Conservation (phyloP, 2,797 vertebrate species). For the Sibirionetta formosa region DNA sequence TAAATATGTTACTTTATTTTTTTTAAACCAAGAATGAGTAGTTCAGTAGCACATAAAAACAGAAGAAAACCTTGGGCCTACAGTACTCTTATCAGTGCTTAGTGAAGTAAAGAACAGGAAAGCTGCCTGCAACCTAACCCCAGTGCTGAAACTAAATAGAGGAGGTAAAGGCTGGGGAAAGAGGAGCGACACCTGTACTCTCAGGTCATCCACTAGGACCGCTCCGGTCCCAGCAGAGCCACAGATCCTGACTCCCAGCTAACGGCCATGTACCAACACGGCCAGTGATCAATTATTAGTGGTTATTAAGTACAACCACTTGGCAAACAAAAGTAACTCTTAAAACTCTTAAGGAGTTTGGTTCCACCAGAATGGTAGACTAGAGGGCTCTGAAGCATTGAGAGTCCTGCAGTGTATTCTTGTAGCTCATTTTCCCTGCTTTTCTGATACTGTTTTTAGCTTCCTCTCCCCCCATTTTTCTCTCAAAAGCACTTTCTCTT, state of each 20-base stretch:
- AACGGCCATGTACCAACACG: accelerated
- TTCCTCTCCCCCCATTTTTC: background rate
- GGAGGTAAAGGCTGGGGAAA: background rate
- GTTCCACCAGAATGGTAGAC: background rate
- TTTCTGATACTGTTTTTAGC: background rate
- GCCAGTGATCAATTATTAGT: background rate
- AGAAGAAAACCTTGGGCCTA: background rate
- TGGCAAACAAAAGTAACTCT: background rate
- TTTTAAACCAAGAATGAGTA: background rate
- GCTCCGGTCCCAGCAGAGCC: background rate
- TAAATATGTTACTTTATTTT: background rate
- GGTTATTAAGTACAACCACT: background rate
- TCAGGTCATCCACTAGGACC: background rate
- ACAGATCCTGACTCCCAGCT: background rate
- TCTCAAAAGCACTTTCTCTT: background rate
- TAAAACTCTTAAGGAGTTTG: background rate
- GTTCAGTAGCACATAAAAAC: background rate
- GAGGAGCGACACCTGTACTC: background rate
- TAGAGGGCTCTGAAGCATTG: background rate
- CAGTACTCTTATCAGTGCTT: background rate
- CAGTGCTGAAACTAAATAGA: background rate
- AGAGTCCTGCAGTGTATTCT: background rate
- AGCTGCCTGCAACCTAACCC: background rate
- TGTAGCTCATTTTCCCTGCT: background rate
- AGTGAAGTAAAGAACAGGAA: background rate